Base-by-base conservation (phyloP, 2,797 vertebrate genomes). In the Monodelphis domestica region DNA sequence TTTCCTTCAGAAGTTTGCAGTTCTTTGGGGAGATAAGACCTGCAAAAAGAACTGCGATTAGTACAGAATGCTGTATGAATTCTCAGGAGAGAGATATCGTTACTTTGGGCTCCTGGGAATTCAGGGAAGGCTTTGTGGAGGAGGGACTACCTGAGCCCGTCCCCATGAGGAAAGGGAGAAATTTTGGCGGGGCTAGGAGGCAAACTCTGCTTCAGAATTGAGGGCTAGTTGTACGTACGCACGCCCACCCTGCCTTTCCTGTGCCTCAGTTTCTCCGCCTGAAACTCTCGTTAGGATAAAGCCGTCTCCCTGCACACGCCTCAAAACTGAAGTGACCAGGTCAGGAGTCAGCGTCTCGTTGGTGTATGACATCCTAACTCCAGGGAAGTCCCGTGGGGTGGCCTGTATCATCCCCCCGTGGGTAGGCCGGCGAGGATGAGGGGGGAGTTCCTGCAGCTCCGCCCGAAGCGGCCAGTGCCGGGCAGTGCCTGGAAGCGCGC, bases 341-440 rank as follows among this genome's bases (percentile, higher is more conserved):
- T 91, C 91, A 15, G 87, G 93, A 95, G 90, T 59, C 51, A 2
- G 92, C 87, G 94, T 93, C 88, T 92, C 45, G 2, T 12, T 51
- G 91, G 38, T 29, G 53, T 89, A 78, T 0, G 53, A 0, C 29
- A 53, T 54, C 51, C 45, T 70, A 5, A 1, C 63, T 4, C 54
- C 3, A 33, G 89, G 87, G 2, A 91, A 45, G n/a, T 1, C 70
- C 26, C 5, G 53, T 2, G 54, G 14, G 51, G 88, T 30, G 6
- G 52, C 91, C 59, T 17, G 12, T 21, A n/a, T 89, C 54, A 24
- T 55, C 38, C 54, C 56, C 17, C 30, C 28, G n/a, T 29, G 89
- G 89, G 24, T 28, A 54, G 9, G 28, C 29, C 45, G 0, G 30
- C 14, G n/a, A 24, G 0, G 30, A 45, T 53, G 0, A 55, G 5